Evolutionary conservation across 1,140 invertebrate species (phyloP).

Genomic region (Cotesia chilonis): DNA sequence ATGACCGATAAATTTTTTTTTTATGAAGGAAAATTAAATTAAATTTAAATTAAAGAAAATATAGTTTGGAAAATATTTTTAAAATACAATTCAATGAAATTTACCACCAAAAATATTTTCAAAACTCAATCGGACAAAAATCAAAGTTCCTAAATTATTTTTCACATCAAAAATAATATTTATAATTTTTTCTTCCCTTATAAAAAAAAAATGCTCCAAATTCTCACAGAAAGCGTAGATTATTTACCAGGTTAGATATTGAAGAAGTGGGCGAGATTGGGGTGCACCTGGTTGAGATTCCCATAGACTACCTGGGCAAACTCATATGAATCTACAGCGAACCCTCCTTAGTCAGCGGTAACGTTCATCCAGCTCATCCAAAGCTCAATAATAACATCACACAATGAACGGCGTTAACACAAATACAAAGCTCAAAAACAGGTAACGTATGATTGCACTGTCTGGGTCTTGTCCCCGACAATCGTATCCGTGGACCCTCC

Average conservation of each 20-base stretch:
- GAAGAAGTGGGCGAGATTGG: conserved; percentile 1
- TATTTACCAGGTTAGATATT: not conserved
- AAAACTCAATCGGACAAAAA: no score
- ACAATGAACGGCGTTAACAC: not conserved
- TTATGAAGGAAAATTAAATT: no score
- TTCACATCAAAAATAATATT: no score
- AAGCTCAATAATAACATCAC: not conserved
- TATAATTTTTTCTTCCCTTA: no score
- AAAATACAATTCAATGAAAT: no score
- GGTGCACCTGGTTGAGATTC: conserved; percentile 51
- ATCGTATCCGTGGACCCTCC: not conserved
- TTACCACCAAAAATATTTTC: no score
- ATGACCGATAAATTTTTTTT: no score
- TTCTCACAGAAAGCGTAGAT: not conserved
- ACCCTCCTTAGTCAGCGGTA: not conserved
- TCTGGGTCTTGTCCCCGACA: conserved; percentile 30
- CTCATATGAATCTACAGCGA: not conserved
- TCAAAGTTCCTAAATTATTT: no score
- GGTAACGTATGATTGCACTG: conserved; percentile 28
- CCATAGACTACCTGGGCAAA: conserved; percentile 39
- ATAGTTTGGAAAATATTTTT: no score
- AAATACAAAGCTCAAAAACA: conserved; percentile 5
- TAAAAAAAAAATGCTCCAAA: not conserved
- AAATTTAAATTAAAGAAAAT: no score
- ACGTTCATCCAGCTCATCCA: conserved; percentile 8